Conservation (phyloP, 2,797 vertebrate species). For the Lagorchestes hirsutus region DNA sequence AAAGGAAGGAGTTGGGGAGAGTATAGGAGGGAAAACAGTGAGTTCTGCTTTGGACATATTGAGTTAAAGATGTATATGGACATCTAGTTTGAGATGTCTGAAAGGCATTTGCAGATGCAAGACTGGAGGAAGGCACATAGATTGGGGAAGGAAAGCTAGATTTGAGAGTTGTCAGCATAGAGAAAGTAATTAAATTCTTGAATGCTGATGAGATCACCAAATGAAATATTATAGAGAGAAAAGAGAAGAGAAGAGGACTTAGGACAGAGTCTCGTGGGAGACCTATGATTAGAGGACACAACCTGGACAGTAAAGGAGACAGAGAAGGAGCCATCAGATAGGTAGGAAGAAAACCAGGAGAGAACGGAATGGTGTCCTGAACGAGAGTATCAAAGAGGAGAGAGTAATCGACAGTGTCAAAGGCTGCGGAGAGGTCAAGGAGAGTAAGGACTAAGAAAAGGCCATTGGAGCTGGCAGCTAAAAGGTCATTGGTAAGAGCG, state of each 20-base stretch:
- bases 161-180: background rate
- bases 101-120: background rate
- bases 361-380: background rate
- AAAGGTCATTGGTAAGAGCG: background rate
- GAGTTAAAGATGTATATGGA: background rate
- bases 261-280: background rate
- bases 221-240: background rate
- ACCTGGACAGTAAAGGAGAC: background rate
- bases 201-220: background rate
- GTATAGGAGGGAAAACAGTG: background rate
- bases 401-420: too few species aligned
- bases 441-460: background rate
- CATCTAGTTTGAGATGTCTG: background rate
- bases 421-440: background rate
- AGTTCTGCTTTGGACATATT: background rate
- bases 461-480: background rate
- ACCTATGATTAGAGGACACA: background rate
- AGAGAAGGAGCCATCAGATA: background rate
- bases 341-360: background rate
- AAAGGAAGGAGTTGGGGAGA: background rate
- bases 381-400: background rate
- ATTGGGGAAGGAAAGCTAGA: background rate
- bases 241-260: background rate
- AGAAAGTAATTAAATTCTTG: background rate
- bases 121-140: background rate